phyloP scores from a whole-genome alignment of 1,140 invertebrate genomes.

The Drosophila repleta region DNA sequence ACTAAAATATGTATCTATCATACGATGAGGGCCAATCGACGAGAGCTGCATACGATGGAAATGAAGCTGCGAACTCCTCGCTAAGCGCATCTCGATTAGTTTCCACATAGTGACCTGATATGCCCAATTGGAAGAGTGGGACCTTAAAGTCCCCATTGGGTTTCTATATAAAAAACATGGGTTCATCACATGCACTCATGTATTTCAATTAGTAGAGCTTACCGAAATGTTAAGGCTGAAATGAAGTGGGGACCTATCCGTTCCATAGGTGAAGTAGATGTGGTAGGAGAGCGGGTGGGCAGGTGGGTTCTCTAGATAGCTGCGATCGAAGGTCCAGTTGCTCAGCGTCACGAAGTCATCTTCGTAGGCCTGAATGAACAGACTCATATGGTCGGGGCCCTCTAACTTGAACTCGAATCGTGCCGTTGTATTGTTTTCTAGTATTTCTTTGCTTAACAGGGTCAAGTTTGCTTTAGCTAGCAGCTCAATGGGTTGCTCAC shows the following conservation, averaged over 20 bases:
- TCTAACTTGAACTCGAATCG: slow-evolving; percentile 55
- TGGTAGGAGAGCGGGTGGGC: slow-evolving; percentile 86
- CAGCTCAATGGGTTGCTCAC: slow-evolving; percentile 9
- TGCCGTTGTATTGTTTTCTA: background rate
- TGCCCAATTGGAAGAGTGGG: slow-evolving; percentile 12
- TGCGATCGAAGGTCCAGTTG: slow-evolving; percentile 87
- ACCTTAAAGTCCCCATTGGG: slow-evolving; percentile 17
- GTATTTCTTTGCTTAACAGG: slow-evolving; percentile 36
- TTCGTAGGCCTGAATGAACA: slow-evolving; percentile 87
- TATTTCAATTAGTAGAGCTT: background rate
- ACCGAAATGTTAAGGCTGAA: slow-evolving; percentile 82
- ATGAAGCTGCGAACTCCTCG: slow-evolving; percentile 27
- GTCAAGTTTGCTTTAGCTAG: slow-evolving; percentile 23
- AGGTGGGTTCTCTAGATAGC: slow-evolving; percentile 84
- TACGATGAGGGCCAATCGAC: slow-evolving; percentile 47
- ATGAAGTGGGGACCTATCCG: slow-evolving; percentile 85
- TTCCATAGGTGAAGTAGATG: slow-evolving; percentile 87
- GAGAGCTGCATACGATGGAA: slow-evolving; percentile 24
- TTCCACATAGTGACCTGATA: slow-evolving; percentile 22
- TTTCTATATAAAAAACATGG: slow-evolving; percentile 20
- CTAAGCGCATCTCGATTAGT: slow-evolving; percentile 9
- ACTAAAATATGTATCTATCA: slow-evolving; percentile 32
- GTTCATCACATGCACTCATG: background rate
- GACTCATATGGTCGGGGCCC: slow-evolving; percentile 89
- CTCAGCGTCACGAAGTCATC: slow-evolving; percentile 84